phyloP scores from a whole-genome alignment of 2,888 invertebrate species.

The Machimus atricapillus region DNA sequence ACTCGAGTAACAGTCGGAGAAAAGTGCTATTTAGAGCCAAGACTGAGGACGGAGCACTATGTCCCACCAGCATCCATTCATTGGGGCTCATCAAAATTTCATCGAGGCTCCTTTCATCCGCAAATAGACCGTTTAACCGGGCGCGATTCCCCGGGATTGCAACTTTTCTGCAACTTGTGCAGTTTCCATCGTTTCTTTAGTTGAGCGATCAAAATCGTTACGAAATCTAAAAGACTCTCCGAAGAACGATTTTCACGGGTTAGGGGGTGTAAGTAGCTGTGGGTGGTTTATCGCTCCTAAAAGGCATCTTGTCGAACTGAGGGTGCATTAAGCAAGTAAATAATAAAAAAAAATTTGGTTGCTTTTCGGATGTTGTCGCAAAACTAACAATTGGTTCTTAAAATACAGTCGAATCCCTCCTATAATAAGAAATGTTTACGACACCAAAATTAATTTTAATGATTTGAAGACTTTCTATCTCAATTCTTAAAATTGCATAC shows the following conservation, averaged over 20 bases:
- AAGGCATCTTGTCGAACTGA: background rate
- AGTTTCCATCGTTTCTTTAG: background rate
- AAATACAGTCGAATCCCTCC: no score
- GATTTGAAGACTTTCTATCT: no score
- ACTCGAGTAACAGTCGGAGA: background rate
- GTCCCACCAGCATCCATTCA: background rate
- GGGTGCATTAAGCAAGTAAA: background rate
- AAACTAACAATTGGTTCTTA: no score
- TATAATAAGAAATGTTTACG: no score
- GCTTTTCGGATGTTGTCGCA: no score
- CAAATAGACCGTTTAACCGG: background rate
- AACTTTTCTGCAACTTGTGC: background rate
- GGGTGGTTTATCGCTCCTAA: background rate
- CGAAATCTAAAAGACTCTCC: background rate
- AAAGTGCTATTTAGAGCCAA: background rate
- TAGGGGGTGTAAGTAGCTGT: background rate
- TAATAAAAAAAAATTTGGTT: no score
- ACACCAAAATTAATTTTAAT: no score
- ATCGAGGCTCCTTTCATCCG: background rate
- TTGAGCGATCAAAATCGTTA: background rate
- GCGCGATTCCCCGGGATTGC: background rate
- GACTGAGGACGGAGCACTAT: background rate
- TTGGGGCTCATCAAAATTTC: constrained; percentile 28
- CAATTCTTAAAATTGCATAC: no score
- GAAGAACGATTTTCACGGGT: background rate